Conservation (phyloP, 2,797 vertebrate species). For the Alosa sapidissima region DNA sequence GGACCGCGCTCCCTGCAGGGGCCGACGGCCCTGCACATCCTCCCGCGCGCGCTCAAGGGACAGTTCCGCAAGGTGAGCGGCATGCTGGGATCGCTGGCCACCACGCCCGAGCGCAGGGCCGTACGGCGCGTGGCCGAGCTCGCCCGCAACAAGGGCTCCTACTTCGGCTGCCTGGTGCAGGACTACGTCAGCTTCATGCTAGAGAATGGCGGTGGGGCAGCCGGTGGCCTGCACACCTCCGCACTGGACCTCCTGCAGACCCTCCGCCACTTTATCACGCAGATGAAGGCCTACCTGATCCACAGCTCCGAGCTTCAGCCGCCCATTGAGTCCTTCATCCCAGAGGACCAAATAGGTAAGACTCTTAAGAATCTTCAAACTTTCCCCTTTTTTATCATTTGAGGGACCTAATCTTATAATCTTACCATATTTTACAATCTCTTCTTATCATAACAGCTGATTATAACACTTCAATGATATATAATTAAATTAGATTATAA, state of each 20-base stretch:
- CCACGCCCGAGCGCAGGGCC: constrained; percentile 88
- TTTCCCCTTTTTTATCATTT: background rate
- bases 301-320: constrained; percentile 95
- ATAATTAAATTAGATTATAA: no score
- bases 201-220: constrained; percentile 77
- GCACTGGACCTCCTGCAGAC: constrained; percentile 89
- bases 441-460: background rate
- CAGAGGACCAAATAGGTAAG: constrained; percentile 83
- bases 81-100: constrained; percentile 87
- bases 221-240: constrained; percentile 39
- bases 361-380: background rate
- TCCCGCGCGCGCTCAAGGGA: constrained; percentile 84
- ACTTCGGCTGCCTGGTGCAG: constrained; percentile 91
- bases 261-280: constrained; percentile 94
- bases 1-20: constrained; percentile 55
- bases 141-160: constrained; percentile 84
- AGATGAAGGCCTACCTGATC: constrained; percentile 93
- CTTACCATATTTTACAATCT: background rate
- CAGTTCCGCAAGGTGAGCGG: constrained; percentile 87
- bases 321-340: constrained; percentile 92
- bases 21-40: constrained; percentile 71
- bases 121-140: constrained; percentile 83
- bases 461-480: background rate
- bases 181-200: constrained; percentile 91
- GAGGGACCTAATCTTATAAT: background rate